A percentile compares a stretch with the other conserved stretches of the same genome.
phyloP scores from a whole-genome alignment of 2,113 vertebrate species.

The Haplochromis vanheusdeni region DNA sequence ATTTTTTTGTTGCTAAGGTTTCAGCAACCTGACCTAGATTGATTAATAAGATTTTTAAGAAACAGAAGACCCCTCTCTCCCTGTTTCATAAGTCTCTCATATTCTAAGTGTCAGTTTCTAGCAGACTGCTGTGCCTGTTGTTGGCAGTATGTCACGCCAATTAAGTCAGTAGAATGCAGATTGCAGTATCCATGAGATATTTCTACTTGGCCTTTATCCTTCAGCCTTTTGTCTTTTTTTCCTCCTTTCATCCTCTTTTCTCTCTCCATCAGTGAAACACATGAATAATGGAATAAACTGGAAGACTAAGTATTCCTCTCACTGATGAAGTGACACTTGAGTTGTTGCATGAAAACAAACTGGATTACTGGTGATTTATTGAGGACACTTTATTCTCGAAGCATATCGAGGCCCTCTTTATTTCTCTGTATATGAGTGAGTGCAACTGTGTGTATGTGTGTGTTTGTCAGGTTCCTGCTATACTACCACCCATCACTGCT shows the following conservation, averaged over 20 bases:
- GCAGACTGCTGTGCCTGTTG: neutral
- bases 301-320: neutral
- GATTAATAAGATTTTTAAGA: neutral
- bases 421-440: neutral
- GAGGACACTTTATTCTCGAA: neutral
- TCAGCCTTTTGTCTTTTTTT: neutral
- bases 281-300: slow-evolving; percentile 33
- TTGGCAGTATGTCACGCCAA: neutral
- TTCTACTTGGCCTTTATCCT: neutral
- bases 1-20: neutral
- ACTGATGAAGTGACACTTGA: slow-evolving; percentile 20
- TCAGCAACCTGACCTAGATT: neutral
- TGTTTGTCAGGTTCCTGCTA: neutral
- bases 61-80: neutral
- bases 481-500: slow-evolving; percentile 26
- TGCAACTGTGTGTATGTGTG: neutral
- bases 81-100: neutral
- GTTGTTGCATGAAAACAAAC: slow-evolving; percentile 32
- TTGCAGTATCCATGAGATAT: neutral
- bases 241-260: neutral
- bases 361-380: slow-evolving; percentile 26
- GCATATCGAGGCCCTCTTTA: neutral
- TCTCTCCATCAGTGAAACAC: neutral
- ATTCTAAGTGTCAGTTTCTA: neutral
- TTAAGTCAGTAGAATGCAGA: neutral